phyloP scores from a whole-genome alignment of 2,888 invertebrate genomes.

The Dicycla oo region DNA sequence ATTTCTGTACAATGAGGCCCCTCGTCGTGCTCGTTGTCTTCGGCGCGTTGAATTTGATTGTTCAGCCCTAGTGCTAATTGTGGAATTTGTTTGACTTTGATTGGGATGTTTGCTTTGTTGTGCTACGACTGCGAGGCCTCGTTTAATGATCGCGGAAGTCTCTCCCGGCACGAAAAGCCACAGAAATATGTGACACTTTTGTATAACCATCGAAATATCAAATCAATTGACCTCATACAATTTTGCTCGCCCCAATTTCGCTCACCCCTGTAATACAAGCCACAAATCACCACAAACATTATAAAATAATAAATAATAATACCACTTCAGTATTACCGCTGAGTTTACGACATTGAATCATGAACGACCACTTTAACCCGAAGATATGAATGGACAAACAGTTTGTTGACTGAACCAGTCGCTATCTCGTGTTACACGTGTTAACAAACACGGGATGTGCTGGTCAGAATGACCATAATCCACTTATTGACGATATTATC shows the following conservation, averaged over 20 bases:
- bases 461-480: constrained; percentile 82
- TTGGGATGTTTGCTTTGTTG: constrained; percentile 53
- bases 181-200: neutral
- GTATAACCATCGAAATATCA: neutral
- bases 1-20: constrained; percentile 70
- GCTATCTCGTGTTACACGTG: constrained; percentile 78
- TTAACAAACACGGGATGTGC: constrained; percentile 77
- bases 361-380: constrained; percentile 67
- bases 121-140: neutral
- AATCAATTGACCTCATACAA: neutral
- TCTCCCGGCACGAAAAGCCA: neutral
- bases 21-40: constrained; percentile 64
- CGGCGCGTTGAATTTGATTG: constrained; percentile 45
- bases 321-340: constrained; percentile 33
- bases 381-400: constrained; percentile 59
- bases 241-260: neutral
- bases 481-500: constrained; percentile 82
- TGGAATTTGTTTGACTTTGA: constrained; percentile 43
- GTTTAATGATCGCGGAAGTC: neutral
- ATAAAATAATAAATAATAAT: constrained; percentile 57
- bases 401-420: constrained; percentile 62
- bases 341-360: constrained; percentile 58
- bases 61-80: constrained; percentile 55
- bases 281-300: constrained; percentile 48
- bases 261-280: constrained; percentile 9